A percentile compares a stretch with the other conserved stretches of the same genome.
Evolutionary conservation across 2,113 vertebrate species (phyloP).

Genomic region (Dryoscopus gambensis): DNA sequence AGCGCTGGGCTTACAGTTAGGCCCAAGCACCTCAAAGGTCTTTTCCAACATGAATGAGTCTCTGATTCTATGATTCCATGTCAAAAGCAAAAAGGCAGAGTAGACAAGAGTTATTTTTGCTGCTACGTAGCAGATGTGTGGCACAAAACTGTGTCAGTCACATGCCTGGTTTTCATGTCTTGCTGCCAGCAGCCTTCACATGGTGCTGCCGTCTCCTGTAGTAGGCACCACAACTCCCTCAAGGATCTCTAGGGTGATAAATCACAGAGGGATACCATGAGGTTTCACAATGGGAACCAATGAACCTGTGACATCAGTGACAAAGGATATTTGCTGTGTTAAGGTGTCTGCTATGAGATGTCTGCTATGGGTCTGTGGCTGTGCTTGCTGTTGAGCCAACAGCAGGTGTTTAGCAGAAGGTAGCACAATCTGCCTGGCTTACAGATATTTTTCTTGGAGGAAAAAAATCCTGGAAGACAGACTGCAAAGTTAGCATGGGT

Average conservation of each 20-base stretch:
- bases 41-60: not conserved
- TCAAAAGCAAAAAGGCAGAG: not conserved
- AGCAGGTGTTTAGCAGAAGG: not conserved
- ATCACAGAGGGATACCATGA: not conserved
- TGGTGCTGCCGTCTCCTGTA: not conserved
- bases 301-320: not conserved
- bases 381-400: not conserved
- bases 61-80: not conserved
- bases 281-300: not conserved
- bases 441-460: not conserved
- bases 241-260: not conserved
- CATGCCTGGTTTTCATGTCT: fast-evolving
- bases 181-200: not conserved
- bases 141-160: not conserved
- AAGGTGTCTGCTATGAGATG: not conserved
- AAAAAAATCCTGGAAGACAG: not conserved
- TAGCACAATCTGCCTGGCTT: not conserved
- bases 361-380: not conserved
- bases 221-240: not conserved
- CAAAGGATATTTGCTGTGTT: not conserved
- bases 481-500: not conserved
- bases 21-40: not conserved
- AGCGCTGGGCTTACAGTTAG: not conserved
- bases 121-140: not conserved
- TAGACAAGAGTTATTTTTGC: not conserved